Evolutionary conservation across 2,888 invertebrate genomes (phyloP).

Genomic region (Anthophora plumipes): DNA sequence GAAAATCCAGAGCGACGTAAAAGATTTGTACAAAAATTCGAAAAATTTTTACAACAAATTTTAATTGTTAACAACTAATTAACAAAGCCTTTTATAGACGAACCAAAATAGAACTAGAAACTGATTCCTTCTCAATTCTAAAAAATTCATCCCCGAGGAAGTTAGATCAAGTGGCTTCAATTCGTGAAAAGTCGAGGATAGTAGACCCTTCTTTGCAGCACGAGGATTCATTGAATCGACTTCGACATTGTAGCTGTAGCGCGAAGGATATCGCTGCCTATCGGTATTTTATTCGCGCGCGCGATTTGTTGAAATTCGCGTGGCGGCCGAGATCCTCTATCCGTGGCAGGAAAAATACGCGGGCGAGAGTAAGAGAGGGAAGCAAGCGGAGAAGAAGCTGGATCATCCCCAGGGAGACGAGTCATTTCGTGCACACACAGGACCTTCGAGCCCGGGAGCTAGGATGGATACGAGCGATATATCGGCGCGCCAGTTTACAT

Average conservation of each 20-base stretch:
- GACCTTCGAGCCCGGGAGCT: conserved; percentile 38
- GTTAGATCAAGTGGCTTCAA: too few species aligned
- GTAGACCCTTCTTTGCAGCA: too few species aligned
- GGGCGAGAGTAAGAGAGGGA: not conserved
- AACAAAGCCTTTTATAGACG: too few species aligned
- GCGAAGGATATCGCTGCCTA: not conserved
- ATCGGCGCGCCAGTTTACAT: conserved; percentile 56
- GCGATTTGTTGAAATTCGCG: conserved; percentile 27
- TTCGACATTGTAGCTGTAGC: not conserved
- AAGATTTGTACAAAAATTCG: too few species aligned
- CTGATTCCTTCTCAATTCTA: too few species aligned
- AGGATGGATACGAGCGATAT: conserved; percentile 45
- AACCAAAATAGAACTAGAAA: too few species aligned
- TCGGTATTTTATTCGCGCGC: conserved; percentile 2
- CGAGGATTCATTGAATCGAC: not conserved
- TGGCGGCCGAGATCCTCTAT: not conserved
- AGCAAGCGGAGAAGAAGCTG: not conserved
- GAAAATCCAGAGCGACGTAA: too few species aligned
- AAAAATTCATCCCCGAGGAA: too few species aligned
- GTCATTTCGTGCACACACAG: conserved; percentile 45
- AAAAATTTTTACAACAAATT: too few species aligned
- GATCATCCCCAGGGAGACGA: conserved; percentile 43
- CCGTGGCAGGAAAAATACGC: conserved; percentile 32
- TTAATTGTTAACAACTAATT: too few species aligned
- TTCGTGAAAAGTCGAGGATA: not conserved